A percentile compares a stretch with the other conserved stretches of the same genome.
These are phyloP conservation scores for Melanotaenia maccullochi DNA, from an alignment of 2,797 vertebrate genomes.

Conservation along the genomic window DNA sequence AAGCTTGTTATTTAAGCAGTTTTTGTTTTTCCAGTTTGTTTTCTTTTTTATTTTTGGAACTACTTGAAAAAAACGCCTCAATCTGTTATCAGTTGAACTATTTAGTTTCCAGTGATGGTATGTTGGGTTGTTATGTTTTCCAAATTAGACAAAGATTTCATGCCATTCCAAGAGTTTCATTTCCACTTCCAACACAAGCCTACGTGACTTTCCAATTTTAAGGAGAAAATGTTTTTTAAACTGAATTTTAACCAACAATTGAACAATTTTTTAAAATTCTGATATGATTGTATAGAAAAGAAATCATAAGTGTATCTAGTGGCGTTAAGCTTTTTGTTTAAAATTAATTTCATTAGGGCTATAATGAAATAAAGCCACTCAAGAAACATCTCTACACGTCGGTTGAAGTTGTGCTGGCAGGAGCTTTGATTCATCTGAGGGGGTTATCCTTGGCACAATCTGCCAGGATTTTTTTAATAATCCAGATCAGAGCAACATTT, in stretches of 20 bases:
- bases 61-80: constrained; percentile 64
- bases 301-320: constrained; percentile 4
- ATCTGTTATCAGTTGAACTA: constrained; percentile 43
- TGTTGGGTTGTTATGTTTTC: constrained; percentile 47
- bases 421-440: constrained; percentile 8
- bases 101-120: constrained; percentile 50
- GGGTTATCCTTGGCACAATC: constrained; percentile 14
- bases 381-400: constrained; percentile 12
- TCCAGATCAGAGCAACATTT: constrained; percentile 26
- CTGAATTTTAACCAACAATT: constrained; percentile 16
- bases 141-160: constrained; percentile 32
- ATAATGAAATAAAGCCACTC: constrained; percentile 19
- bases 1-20: constrained; percentile 48
- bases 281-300: constrained; percentile 40
- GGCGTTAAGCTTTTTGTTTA: constrained; percentile 38
- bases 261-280: constrained; percentile 15
- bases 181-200: constrained; percentile 41
- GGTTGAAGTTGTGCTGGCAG: constrained; percentile 14
- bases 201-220: constrained; percentile 23
- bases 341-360: constrained; percentile 16
- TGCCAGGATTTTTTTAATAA: constrained; percentile 33
- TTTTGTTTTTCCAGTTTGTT: background rate
- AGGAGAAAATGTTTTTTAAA: constrained; percentile 8
- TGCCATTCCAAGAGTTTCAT: constrained; percentile 70
- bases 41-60: constrained; percentile 45